A percentile compares a stretch with the other conserved stretches of the same genome.
Conservation (phyloP, 2,113 vertebrate species). For the Donacobius atricapilla region DNA sequence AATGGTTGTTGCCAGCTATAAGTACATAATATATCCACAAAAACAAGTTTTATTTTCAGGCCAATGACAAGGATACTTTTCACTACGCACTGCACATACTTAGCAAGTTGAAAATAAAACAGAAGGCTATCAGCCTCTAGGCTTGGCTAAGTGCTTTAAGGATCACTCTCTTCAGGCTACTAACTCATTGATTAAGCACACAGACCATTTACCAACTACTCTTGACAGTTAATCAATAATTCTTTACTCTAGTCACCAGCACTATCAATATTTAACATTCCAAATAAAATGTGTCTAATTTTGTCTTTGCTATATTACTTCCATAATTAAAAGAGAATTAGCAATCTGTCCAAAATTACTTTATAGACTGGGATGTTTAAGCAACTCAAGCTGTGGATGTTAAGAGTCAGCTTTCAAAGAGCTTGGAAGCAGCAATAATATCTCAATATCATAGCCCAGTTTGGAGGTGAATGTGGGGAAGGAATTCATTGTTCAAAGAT, state of each 20-base stretch:
- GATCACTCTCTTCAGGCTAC: not conserved
- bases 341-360: not conserved
- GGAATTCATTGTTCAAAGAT: not conserved
- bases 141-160: not conserved
- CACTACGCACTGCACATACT: not conserved
- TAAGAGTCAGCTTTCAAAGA: not conserved
- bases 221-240: constrained; percentile 30
- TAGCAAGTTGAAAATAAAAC: not conserved
- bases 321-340: constrained; percentile 1
- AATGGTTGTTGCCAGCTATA: not conserved
- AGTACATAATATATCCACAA: not conserved
- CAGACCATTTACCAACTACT: not conserved
- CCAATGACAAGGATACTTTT: not conserved
- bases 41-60: not conserved
- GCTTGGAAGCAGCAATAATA: not conserved
- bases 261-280: not conserved
- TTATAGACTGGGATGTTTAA: not conserved
- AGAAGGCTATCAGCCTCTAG: not conserved
- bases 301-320: not conserved
- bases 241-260: not conserved
- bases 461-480: not conserved
- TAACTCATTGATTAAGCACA: constrained; percentile 2
- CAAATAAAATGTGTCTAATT: not conserved
- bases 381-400: not conserved
- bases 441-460: not conserved